These are phyloP conservation scores for Paedocypris sp. DNA, from an alignment of 2,113 vertebrate species.

Conservation along the genomic window DNA sequence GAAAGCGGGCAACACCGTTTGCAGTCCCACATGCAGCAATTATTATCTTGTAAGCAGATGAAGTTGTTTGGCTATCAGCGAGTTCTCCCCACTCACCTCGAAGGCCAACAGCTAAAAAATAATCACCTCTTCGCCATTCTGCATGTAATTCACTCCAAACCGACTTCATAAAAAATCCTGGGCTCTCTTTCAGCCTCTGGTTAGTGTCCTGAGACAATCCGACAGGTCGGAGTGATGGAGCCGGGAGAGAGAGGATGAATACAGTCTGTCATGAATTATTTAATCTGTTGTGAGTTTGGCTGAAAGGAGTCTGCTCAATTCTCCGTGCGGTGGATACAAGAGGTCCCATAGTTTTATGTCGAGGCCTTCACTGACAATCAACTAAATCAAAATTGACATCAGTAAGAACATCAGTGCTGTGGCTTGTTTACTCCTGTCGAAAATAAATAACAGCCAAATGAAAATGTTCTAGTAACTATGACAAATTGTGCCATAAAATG, in stretches of 20 bases:
- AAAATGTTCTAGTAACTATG: neutral
- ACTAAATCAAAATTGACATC: neutral
- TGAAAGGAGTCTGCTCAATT: constrained; percentile 16
- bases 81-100: constrained; percentile 45
- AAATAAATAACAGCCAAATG: neutral
- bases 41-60: constrained; percentile 48
- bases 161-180: constrained; percentile 16
- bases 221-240: constrained; percentile 2
- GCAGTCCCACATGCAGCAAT: constrained; percentile 52
- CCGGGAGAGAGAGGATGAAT: neutral
- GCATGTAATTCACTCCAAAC: constrained; percentile 40
- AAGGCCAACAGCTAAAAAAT: constrained; percentile 40
- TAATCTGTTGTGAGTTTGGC: constrained; percentile 28
- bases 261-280: constrained; percentile 39
- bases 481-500: neutral
- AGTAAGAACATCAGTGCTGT: neutral
- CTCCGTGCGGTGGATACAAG: neutral
- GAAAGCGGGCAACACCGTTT: constrained; percentile 23
- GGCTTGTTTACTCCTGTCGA: neutral
- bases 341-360: neutral
- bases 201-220: constrained; percentile 20
- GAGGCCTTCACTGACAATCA: neutral
- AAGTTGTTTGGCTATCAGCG: constrained; percentile 56
- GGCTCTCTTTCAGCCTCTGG: constrained; percentile 4
- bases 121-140: constrained; percentile 31